These are phyloP conservation scores for Sminthurides bifidus DNA, from an alignment of 1,140 invertebrate genomes.

Conservation along the genomic window DNA sequence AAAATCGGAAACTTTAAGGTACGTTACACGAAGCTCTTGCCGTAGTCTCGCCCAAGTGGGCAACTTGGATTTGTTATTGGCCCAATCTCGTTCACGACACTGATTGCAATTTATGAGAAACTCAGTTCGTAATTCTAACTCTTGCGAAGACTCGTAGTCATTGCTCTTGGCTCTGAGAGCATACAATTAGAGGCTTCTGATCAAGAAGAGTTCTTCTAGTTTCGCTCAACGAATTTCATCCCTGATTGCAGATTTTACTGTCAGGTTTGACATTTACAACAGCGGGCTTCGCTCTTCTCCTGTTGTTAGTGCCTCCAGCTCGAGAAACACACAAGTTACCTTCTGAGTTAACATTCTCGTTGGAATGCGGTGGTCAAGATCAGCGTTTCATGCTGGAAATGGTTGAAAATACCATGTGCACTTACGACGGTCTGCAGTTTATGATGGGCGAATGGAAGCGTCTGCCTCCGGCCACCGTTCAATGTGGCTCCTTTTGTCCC, in stretches of 20 bases:
- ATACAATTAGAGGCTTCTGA: neutral
- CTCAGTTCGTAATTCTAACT: neutral
- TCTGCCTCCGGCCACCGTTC: constrained; percentile 2
- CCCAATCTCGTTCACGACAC: too few relatives aligned
- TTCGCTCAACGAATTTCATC: too few relatives aligned
- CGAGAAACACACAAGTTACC: constrained; percentile 52
- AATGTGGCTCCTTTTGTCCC: constrained; percentile 10
- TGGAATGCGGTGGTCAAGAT: constrained; percentile 39
- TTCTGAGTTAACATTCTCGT: constrained; percentile 44
- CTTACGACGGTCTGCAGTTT: constrained; percentile 1
- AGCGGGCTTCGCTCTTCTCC: constrained; percentile 50
- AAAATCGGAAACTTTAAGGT: constrained; percentile 71
- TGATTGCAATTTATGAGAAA: neutral
- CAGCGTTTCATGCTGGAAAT: constrained; percentile 6
- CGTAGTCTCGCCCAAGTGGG: too few relatives aligned
- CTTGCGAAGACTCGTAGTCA: neutral
- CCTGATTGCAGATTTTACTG: constrained; percentile 47
- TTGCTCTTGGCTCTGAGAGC: too few relatives aligned
- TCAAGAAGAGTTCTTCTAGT: neutral
- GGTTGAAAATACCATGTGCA: constrained; percentile 5
- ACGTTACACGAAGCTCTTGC: constrained; percentile 31
- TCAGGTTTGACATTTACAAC: constrained; percentile 54
- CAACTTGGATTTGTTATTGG: too few relatives aligned
- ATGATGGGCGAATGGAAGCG: neutral
- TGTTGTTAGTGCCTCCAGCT: constrained; percentile 58